Percentiles rank a stretch among this genome's conserved stretches.
phyloP scores from a whole-genome alignment of 2,888 invertebrate species.

The Bhutanitis thaidina region DNA sequence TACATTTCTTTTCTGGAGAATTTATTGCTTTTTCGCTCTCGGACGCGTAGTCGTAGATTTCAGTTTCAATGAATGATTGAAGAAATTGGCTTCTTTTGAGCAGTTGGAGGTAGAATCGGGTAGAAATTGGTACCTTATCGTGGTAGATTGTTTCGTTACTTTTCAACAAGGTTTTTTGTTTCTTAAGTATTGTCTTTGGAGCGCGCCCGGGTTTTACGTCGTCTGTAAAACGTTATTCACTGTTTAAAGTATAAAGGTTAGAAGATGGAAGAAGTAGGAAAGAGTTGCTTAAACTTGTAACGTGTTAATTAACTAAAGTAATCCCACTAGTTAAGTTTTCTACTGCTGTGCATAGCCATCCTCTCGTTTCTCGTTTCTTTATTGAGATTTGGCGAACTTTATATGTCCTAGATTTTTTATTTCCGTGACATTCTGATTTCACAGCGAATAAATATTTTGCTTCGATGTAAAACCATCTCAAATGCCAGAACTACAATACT shows the following conservation, averaged over 20 bases:
- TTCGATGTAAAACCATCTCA: no score
- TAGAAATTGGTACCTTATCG: slow-evolving; percentile 69
- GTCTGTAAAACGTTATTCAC: slow-evolving; percentile 29
- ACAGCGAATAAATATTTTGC: no score
- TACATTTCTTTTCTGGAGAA: slow-evolving; percentile 41
- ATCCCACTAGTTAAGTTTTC: no score
- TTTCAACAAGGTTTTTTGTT: slow-evolving; percentile 56
- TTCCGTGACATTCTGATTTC: no score
- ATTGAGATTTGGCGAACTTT: no score
- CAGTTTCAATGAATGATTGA: slow-evolving; percentile 50
- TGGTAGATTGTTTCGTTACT: slow-evolving; percentile 61
- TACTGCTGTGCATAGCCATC: no score
- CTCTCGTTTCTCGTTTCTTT: no score
- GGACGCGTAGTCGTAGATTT: slow-evolving; percentile 64
- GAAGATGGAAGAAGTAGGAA: no score
- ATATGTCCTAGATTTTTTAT: no score
- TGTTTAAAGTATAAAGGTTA: neutral
- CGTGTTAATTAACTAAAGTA: no score
- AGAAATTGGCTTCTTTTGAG: slow-evolving; percentile 65
- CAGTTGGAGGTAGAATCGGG: slow-evolving; percentile 64
- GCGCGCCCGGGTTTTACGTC: slow-evolving; percentile 41
- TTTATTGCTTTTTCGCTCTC: slow-evolving; percentile 54
- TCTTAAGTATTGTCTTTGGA: slow-evolving; percentile 45
- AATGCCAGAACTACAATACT: no score
- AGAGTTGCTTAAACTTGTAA: no score